A percentile compares a stretch with the other conserved stretches of the same genome.
Conservation (phyloP, 2,888 invertebrate genomes). For the Sicus ferrugineus region DNA sequence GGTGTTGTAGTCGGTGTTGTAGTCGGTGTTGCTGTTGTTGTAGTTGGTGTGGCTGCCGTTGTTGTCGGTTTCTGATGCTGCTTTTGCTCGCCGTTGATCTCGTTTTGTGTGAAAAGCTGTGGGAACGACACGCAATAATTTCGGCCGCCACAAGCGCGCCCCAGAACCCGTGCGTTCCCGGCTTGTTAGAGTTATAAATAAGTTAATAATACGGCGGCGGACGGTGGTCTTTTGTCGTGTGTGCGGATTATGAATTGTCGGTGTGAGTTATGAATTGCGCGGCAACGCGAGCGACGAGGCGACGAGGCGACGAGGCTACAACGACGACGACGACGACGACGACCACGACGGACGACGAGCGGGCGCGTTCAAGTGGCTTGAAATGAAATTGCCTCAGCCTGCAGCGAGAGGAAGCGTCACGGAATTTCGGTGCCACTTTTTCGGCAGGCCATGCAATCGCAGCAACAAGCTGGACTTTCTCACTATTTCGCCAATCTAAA, state of each 20-base stretch:
- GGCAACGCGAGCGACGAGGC: too few species aligned
- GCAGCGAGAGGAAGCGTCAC: slow-evolving; percentile 1
- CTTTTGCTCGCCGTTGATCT: background rate
- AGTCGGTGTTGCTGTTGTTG: slow-evolving; percentile 19
- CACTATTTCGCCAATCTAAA: too few species aligned
- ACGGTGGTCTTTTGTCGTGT: slow-evolving; percentile 57
- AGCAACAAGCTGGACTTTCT: too few species aligned
- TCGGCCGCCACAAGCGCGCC: background rate
- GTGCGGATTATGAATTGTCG: too few species aligned
- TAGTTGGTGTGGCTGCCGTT: too few species aligned
- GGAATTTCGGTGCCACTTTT: too few species aligned
- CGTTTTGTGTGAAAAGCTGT: slow-evolving; percentile 42
- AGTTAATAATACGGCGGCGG: slow-evolving; percentile 66
- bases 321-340: too few species aligned
- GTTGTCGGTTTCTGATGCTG: slow-evolving; percentile 11
- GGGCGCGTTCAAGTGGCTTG: background rate
- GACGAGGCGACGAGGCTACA: too few species aligned
- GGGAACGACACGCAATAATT: slow-evolving; percentile 37
- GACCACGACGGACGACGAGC: background rate
- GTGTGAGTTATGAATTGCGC: too few species aligned
- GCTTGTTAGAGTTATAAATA: slow-evolving; percentile 63
- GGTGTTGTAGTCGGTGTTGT: slow-evolving; percentile 22
- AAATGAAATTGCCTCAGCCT: slow-evolving; percentile 35
- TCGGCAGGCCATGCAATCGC: too few species aligned
- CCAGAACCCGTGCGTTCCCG: slow-evolving; percentile 7